Percentiles rank a stretch among this genome's conserved stretches.
Evolutionary conservation across 2,888 invertebrate genomes (phyloP).

Genomic region (Leucozona laternaria): DNA sequence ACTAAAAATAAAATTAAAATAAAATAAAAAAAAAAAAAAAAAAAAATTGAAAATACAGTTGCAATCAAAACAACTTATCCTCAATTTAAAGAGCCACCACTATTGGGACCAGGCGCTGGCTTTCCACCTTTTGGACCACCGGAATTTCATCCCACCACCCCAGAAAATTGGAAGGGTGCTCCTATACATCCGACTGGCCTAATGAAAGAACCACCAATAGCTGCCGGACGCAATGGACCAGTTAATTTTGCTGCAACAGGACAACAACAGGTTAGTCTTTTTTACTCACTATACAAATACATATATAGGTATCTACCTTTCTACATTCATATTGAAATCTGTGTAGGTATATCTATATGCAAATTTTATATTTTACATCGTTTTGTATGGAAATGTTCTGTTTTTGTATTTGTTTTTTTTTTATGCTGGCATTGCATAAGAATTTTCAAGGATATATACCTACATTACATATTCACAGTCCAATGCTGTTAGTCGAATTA

Average conservation of each 20-base stretch:
- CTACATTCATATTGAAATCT: background rate
- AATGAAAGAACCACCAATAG: conserved; percentile 86
- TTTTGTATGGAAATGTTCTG: background rate
- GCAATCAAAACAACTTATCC: conserved; percentile 80
- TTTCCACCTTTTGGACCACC: conserved; percentile 83
- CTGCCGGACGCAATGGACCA: conserved; percentile 83
- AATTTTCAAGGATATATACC: conserved; percentile 18
- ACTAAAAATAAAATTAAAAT: conserved; percentile 30
- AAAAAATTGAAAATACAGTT: conserved; percentile 76
- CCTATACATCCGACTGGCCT: conserved; percentile 84
- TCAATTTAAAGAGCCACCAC: conserved; percentile 84
- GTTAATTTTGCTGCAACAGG: conserved; percentile 83
- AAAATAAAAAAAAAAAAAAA: conserved; percentile 55
- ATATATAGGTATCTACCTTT: background rate
- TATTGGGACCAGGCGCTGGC: conserved; percentile 83
- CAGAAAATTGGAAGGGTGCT: conserved; percentile 83
- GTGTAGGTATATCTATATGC: background rate
- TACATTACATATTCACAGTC: background rate
- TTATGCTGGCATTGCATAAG: background rate
- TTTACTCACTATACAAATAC: background rate
- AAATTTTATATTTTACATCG: conserved; percentile 15
- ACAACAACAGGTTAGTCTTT: conserved; percentile 82
- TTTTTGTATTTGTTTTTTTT: background rate
- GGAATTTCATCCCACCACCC: conserved; percentile 83
- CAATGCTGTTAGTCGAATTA: conserved; percentile 44